Evolutionary conservation across 2,113 vertebrate species (phyloP).

Genomic region (Chlamydotis undulata): DNA sequence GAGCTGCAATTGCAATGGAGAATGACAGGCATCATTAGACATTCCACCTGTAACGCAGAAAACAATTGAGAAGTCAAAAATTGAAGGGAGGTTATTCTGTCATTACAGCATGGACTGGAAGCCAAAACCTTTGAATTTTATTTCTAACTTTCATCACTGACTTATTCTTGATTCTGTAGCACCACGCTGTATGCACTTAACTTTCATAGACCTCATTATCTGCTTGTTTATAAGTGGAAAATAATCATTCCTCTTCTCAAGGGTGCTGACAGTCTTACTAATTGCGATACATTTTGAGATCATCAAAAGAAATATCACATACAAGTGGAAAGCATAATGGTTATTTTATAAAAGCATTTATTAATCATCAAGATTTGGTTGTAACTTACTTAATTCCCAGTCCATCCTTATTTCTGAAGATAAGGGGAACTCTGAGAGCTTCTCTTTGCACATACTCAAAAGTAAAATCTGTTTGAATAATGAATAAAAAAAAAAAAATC

Average conservation of each 20-base stretch:
- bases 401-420: slow-evolving; percentile 93
- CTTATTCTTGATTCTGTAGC: background rate
- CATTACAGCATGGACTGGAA: background rate
- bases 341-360: slow-evolving; percentile 47
- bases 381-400: slow-evolving; percentile 93
- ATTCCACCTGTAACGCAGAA: background rate
- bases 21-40: background rate
- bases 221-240: slow-evolving; percentile 21
- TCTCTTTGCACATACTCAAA: slow-evolving; percentile 97
- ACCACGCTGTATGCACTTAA: background rate
- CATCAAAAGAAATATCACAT: slow-evolving; percentile 18
- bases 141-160: background rate
- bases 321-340: slow-evolving; percentile 3
- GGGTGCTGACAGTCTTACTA: background rate
- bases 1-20: background rate
- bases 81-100: background rate
- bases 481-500: slow-evolving; percentile 36
- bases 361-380: slow-evolving; percentile 19
- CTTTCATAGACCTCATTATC: slow-evolving; percentile 27
- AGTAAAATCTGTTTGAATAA: slow-evolving; percentile 88
- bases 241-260: slow-evolving; percentile 5
- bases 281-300: slow-evolving; percentile 10
- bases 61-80: background rate
- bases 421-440: slow-evolving; percentile 88
- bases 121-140: background rate